These are phyloP conservation scores for Trichonephila inaurata DNA, from an alignment of 1,140 invertebrate species.

Conservation along the genomic window DNA sequence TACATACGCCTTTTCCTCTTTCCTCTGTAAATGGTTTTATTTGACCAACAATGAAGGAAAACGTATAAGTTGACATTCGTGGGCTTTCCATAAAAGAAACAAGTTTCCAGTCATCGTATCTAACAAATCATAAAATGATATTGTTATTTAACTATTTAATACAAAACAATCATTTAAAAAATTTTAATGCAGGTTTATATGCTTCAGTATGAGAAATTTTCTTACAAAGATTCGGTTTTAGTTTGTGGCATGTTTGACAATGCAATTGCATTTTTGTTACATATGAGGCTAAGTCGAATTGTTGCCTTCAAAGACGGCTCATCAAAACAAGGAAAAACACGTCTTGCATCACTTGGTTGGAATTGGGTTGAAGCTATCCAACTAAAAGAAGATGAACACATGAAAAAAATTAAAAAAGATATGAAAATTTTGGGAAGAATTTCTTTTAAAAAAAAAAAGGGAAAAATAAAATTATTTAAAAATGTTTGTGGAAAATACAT, in stretches of 20 bases:
- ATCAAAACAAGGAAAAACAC: constrained; percentile 82
- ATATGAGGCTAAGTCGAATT: constrained; percentile 88
- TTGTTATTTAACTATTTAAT: background rate
- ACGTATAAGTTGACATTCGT: constrained; percentile 91
- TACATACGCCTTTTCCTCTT: constrained; percentile 48
- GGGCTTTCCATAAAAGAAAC: constrained; percentile 87
- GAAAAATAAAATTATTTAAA: too few relatives aligned
- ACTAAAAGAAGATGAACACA: constrained; percentile 82
- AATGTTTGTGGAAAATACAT: too few relatives aligned
- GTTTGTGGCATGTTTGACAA: constrained; percentile 85
- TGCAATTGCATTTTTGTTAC: constrained; percentile 84
- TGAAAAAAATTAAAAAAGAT: background rate
- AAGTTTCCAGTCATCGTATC: constrained; percentile 84
- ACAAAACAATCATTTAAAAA: too few relatives aligned
- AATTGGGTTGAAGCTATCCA: constrained; percentile 94
- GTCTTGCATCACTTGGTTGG: constrained; percentile 90
- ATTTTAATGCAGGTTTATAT: background rate
- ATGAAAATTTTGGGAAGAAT: background rate
- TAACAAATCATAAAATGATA: constrained; percentile 31
- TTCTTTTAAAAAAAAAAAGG: too few relatives aligned
- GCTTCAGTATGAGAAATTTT: background rate
- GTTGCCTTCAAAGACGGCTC: constrained; percentile 94
- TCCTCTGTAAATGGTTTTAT: constrained; percentile 78
- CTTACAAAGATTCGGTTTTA: constrained; percentile 41
- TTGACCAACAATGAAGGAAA: constrained; percentile 89